A percentile compares a stretch with the other conserved stretches of the same genome.
Conservation (phyloP, 1,140 invertebrate species). For the Scaptomyza graminum region DNA sequence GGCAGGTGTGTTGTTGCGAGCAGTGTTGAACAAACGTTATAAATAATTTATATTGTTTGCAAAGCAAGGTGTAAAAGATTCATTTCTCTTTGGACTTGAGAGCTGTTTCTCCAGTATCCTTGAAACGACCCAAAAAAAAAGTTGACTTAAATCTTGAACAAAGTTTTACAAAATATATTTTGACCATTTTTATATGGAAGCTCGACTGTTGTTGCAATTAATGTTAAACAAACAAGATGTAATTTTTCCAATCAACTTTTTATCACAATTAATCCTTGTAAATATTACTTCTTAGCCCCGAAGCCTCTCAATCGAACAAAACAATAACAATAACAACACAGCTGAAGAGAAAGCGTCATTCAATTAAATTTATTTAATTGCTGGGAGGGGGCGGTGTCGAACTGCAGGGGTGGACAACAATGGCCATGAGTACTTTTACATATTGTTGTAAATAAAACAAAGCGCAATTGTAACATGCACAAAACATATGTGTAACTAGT, state of each 20-base stretch:
- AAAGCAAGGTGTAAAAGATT: slow-evolving; percentile 64
- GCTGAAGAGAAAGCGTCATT: slow-evolving; percentile 9
- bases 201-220: too few relatives aligned
- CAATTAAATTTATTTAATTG: slow-evolving; percentile 46
- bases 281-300: not conserved
- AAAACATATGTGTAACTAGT: slow-evolving; percentile 47
- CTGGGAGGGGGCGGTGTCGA: slow-evolving; percentile 31
- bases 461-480: slow-evolving; percentile 57
- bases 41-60: slow-evolving; percentile 77
- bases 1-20: slow-evolving; percentile 23
- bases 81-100: slow-evolving; percentile 31
- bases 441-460: slow-evolving; percentile 74
- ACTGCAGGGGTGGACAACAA: slow-evolving; percentile 43
- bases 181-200: too few relatives aligned
- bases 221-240: too few relatives aligned
- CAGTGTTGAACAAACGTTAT: slow-evolving; percentile 50
- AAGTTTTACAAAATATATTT: too few relatives aligned
- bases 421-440: slow-evolving; percentile 56
- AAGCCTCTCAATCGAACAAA: not conserved
- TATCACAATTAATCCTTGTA: not conserved
- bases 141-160: too few relatives aligned
- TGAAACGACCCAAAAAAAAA: not conserved
- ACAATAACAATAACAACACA: not conserved
- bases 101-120: slow-evolving; percentile 14
- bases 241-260: not conserved